phyloP scores from a whole-genome alignment of 2,888 invertebrate genomes.

The Osedax frankpressi region DNA sequence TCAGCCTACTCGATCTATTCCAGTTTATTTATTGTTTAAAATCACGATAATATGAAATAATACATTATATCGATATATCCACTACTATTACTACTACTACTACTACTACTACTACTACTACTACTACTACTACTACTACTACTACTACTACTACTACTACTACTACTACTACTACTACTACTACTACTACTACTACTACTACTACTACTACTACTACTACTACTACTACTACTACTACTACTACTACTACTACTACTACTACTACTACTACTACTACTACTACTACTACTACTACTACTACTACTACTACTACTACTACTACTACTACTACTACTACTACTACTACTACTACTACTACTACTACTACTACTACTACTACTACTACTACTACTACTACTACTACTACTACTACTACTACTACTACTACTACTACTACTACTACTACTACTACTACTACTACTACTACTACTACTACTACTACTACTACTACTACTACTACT shows the following conservation, averaged over 20 bases:
- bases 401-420: slow-evolving; percentile 27
- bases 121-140: slow-evolving; percentile 26
- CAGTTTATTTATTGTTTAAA: too few relatives aligned
- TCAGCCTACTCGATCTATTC: too few relatives aligned
- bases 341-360: slow-evolving; percentile 26
- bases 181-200: slow-evolving; percentile 26
- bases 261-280: slow-evolving; percentile 27
- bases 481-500: not conserved
- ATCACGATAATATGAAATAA: too few relatives aligned
- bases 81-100: slow-evolving; percentile 4
- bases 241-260: slow-evolving; percentile 26
- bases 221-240: slow-evolving; percentile 27
- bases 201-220: slow-evolving; percentile 26
- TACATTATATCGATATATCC: too few relatives aligned
- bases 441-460: slow-evolving; percentile 9
- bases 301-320: slow-evolving; percentile 26
- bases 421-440: slow-evolving; percentile 27
- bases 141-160: slow-evolving; percentile 26
- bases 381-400: slow-evolving; percentile 27
- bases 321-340: slow-evolving; percentile 26
- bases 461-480: not conserved
- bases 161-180: slow-evolving; percentile 27
- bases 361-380: slow-evolving; percentile 26
- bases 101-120: slow-evolving; percentile 26
- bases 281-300: slow-evolving; percentile 26